A percentile compares a stretch with the other conserved stretches of the same genome.
These are phyloP conservation scores for Rallus limicola DNA, from an alignment of 2,113 vertebrate species.

Conservation along the genomic window DNA sequence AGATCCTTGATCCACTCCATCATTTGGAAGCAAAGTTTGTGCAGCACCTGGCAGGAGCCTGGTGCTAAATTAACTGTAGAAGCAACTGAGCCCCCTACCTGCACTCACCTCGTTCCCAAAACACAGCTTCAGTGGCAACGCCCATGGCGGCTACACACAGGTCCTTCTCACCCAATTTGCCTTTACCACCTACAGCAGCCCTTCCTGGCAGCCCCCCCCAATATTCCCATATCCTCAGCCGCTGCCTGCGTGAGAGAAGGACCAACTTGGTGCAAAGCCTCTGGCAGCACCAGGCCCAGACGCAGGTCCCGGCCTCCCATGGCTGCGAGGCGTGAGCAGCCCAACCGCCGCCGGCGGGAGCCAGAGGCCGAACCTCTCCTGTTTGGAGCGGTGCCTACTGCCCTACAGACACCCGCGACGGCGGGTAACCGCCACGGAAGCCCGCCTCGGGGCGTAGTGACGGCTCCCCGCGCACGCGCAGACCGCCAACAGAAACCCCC, in stretches of 20 bases:
- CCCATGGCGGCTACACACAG: fast-evolving
- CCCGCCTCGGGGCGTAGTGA: no score
- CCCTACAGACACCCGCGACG: background rate
- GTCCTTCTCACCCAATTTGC: fast-evolving
- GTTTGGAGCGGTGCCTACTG: fast-evolving
- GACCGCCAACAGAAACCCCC: fast-evolving
- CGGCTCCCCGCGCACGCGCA: background rate
- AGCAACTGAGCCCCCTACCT: fast-evolving
- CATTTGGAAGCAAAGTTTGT: fast-evolving
- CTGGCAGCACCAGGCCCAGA: fast-evolving
- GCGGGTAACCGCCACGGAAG: no score
- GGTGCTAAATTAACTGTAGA: fast-evolving
- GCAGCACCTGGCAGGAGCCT: background rate
- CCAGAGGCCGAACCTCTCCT: no score
- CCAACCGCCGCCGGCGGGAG: no score
- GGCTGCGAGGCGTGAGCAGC: fast-evolving
- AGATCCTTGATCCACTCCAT: background rate
- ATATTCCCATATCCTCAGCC: no score
- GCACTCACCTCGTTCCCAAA: fast-evolving
- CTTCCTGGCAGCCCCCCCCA: no score
- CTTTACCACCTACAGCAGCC: fast-evolving
- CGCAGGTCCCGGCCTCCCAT: no score
- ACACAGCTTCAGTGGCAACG: fast-evolving
- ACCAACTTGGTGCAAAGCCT: no score
- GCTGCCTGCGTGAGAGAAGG: no score